Percentiles rank a stretch among this genome's conserved stretches.
These are phyloP conservation scores for Macrosteles quadrilineatus DNA, from an alignment of 1,140 invertebrate genomes.

Conservation along the genomic window DNA sequence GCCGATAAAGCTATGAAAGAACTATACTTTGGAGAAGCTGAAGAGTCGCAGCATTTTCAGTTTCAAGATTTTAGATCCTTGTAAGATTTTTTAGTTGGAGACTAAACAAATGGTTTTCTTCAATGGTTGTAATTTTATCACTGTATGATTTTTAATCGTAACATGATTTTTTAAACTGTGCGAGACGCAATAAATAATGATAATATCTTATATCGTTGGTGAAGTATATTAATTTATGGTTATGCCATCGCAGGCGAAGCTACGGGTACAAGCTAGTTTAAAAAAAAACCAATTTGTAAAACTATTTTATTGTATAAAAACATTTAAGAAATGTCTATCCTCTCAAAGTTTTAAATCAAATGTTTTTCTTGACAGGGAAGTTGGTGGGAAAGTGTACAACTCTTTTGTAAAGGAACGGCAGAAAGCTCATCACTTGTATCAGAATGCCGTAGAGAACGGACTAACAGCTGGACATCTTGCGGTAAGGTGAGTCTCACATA, in stretches of 20 bases:
- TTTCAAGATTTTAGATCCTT: too few relatives aligned
- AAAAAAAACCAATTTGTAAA: neutral
- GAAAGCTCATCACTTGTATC: constrained; percentile 64
- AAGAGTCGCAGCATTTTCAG: too few relatives aligned
- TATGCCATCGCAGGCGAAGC: neutral
- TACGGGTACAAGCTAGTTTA: too few relatives aligned
- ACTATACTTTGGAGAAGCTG: too few relatives aligned
- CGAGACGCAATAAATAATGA: too few relatives aligned
- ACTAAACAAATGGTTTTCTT: too few relatives aligned
- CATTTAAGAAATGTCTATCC: neutral
- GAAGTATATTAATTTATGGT: neutral
- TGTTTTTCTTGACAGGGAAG: constrained; percentile 48
- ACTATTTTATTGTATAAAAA: neutral
- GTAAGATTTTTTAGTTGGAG: too few relatives aligned
- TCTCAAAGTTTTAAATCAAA: neutral
- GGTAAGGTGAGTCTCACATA: constrained; percentile 53
- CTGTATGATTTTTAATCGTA: neutral
- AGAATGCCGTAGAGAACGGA: constrained; percentile 60
- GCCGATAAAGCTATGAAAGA: too few relatives aligned
- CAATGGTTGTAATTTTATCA: too few relatives aligned
- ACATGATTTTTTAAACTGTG: too few relatives aligned
- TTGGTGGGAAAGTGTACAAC: constrained; percentile 55
- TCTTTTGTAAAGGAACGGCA: constrained; percentile 62
- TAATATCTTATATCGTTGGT: neutral
- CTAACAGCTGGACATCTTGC: constrained; percentile 61